These are phyloP conservation scores for Halotydeus destructor DNA, from an alignment of 1,140 invertebrate species.

Conservation along the genomic window DNA sequence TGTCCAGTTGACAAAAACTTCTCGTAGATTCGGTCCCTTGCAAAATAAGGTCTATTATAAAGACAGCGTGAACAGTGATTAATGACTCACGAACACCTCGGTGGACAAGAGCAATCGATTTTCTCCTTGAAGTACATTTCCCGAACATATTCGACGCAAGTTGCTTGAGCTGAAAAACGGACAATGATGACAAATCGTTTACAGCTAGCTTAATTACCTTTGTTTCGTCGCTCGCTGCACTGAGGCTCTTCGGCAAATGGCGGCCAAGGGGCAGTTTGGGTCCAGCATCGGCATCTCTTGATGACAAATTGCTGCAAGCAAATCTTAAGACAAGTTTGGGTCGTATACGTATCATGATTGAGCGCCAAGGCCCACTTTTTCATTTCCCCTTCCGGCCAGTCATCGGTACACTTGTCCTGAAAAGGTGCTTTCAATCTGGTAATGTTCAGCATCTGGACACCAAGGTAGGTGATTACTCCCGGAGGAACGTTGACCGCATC, in stretches of 20 bases:
- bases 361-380: conserved; percentile 8
- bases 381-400: conserved; percentile 3
- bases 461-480: conserved; percentile 14
- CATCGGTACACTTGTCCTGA: conserved; percentile 12
- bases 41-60: neutral
- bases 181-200: neutral
- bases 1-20: conserved; percentile 13
- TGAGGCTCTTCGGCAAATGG: neutral
- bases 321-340: conserved; percentile 13
- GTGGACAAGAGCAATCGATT: conserved; percentile 12
- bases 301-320: conserved; percentile 8
- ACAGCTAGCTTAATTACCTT: conserved; percentile 4
- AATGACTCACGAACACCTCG: conserved; percentile 8
- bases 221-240: conserved; percentile 7
- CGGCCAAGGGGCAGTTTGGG: conserved; percentile 8
- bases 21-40: conserved; percentile 9
- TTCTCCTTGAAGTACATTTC: conserved; percentile 10
- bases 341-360: conserved; percentile 10
- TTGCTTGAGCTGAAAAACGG: neutral
- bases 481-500: conserved; percentile 14
- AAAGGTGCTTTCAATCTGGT: conserved; percentile 12
- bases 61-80: neutral
- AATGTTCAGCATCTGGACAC: conserved; percentile 14
- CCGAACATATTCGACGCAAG: conserved; percentile 4
- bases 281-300: conserved; percentile 9